Percentiles rank a stretch among this genome's conserved stretches.
Evolutionary conservation across 1,140 invertebrate genomes (phyloP).

Genomic region (Drosophila neocordata): DNA sequence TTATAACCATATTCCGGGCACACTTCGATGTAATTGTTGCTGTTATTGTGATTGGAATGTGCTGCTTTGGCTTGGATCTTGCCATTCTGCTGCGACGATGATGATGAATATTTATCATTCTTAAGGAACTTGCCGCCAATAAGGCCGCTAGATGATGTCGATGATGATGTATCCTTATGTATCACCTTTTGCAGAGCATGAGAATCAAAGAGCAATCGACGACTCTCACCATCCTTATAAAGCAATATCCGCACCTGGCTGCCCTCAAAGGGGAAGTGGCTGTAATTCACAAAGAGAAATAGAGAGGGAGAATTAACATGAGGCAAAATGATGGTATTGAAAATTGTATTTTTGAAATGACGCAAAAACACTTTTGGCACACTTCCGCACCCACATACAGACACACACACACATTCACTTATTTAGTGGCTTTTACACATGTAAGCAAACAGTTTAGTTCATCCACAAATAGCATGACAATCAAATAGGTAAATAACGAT

Average conservation of each 20-base stretch:
- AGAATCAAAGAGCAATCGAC: constrained; percentile 93
- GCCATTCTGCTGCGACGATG: constrained; percentile 58
- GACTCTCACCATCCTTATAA: constrained; percentile 92
- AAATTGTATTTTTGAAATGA: constrained; percentile 4
- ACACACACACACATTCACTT: neutral
- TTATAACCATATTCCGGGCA: constrained; percentile 78
- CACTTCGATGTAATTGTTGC: constrained; percentile 74
- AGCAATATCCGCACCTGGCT: constrained; percentile 90
- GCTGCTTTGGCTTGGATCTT: constrained; percentile 67
- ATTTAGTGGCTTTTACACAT: neutral
- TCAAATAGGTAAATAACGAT: neutral
- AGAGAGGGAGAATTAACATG: neutral
- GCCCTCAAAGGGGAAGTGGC: constrained; percentile 84
- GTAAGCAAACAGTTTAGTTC: constrained; percentile 4
- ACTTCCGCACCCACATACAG: neutral
- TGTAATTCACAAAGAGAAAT: constrained; percentile 45
- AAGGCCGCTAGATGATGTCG: constrained; percentile 17
- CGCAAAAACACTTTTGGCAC: constrained; percentile 4
- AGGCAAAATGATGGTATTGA: constrained; percentile 1
- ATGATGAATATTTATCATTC: constrained; percentile 55
- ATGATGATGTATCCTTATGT: constrained; percentile 59
- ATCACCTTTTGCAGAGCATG: constrained; percentile 86
- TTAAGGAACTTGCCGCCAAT: constrained; percentile 63
- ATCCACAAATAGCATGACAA: constrained; percentile 4
- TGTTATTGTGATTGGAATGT: constrained; percentile 75